A percentile compares a stretch with the other conserved stretches of the same genome.
Evolutionary conservation across 2,113 vertebrate species (phyloP).

Genomic region (Chionis minor): DNA sequence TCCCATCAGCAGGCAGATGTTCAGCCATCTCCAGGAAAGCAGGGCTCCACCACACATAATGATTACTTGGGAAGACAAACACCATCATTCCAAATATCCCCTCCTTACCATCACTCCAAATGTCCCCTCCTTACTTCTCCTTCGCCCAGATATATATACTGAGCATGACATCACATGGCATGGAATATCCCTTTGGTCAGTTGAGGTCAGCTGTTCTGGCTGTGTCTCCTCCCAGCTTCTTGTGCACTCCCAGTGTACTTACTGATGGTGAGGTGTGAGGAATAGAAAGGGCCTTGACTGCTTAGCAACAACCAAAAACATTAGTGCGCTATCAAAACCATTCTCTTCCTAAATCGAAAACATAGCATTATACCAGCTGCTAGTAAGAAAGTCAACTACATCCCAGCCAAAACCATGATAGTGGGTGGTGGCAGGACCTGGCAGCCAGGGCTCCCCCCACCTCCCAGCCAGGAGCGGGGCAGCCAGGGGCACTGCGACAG

Average conservation of each 20-base stretch:
- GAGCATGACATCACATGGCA: background rate
- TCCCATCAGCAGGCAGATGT: background rate
- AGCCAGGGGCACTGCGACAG: accelerated
- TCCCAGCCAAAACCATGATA: background rate
- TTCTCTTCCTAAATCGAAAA: background rate
- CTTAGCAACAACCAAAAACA: background rate
- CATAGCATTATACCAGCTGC: background rate
- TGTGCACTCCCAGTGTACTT: background rate
- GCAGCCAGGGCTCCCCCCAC: accelerated
- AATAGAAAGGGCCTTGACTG: background rate
- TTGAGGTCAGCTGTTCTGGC: background rate
- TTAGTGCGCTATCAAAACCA: background rate
- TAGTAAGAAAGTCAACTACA: background rate
- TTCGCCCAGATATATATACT: background rate
- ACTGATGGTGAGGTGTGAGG: background rate
- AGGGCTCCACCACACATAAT: background rate
- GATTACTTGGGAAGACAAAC: background rate
- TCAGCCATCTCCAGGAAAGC: background rate
- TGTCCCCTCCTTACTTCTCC: background rate
- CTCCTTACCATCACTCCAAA: no score
- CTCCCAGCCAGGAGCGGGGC: background rate
- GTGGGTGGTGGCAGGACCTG: background rate
- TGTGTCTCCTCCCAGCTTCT: background rate
- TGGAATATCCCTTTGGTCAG: background rate
- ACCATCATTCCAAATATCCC: background rate